Conservation (phyloP, 2,113 vertebrate species). For the Psittacus erithacus region DNA sequence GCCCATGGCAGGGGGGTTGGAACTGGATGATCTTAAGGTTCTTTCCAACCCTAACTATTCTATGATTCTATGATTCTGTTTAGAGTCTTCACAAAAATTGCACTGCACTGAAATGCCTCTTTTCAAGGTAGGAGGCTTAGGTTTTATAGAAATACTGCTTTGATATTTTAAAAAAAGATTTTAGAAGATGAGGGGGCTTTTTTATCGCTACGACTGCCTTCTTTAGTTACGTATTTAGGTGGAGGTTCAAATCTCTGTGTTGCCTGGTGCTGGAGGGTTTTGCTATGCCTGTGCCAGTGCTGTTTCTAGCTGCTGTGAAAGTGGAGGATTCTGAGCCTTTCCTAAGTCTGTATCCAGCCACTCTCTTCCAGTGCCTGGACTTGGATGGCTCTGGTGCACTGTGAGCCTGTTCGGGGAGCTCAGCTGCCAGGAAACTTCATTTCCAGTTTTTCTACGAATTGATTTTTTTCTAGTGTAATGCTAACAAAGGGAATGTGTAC, state of each 20-base stretch:
- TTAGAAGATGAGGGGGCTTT: background rate
- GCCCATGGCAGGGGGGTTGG: too few species aligned
- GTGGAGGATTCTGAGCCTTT: background rate
- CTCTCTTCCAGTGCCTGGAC: background rate
- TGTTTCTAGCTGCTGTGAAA: background rate
- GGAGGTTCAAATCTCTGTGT: background rate
- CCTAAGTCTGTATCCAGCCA: fast-evolving
- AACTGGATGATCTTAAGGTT: too few species aligned
- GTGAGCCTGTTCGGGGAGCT: background rate
- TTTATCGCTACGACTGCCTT: background rate
- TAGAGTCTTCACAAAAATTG: background rate
- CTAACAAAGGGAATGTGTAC: background rate
- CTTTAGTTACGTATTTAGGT: background rate
- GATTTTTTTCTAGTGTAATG: background rate
- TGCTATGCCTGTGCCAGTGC: background rate
- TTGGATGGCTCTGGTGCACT: background rate
- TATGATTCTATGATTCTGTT: too few species aligned
- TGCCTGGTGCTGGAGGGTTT: background rate
- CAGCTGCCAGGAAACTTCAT: background rate
- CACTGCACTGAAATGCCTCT: background rate
- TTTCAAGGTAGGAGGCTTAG: background rate
- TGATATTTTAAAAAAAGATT: background rate
- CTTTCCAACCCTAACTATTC: too few species aligned
- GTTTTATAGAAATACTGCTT: background rate
- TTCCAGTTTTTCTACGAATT: background rate